These are phyloP conservation scores for Tuta absoluta DNA, from an alignment of 2,888 invertebrate species.

Conservation along the genomic window DNA sequence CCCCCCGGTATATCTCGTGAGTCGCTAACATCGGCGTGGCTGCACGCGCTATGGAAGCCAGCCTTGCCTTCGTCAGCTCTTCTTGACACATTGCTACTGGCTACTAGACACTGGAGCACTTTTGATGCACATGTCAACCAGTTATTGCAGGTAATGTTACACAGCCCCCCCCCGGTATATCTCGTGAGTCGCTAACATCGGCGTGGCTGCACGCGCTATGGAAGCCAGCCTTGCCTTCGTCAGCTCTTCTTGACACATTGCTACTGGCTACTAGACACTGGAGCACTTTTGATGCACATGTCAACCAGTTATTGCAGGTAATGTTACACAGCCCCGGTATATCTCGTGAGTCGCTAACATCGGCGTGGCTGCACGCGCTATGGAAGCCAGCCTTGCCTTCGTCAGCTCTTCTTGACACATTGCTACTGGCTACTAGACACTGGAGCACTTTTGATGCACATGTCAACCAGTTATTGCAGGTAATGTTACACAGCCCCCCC, in stretches of 20 bases:
- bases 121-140: constrained; percentile 44
- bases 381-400: constrained; percentile 45
- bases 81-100: constrained; percentile 47
- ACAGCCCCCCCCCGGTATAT: constrained; percentile 3
- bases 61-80: constrained; percentile 36
- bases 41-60: constrained; percentile 55
- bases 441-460: constrained; percentile 47
- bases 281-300: constrained; percentile 45
- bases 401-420: constrained; percentile 44
- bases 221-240: constrained; percentile 40
- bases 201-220: constrained; percentile 64
- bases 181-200: constrained; percentile 37
- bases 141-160: too few relatives aligned
- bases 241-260: constrained; percentile 44
- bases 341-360: constrained; percentile 36
- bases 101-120: constrained; percentile 44
- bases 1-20: constrained; percentile 25
- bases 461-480: constrained; percentile 29
- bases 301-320: constrained; percentile 22
- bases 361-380: constrained; percentile 60
- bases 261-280: constrained; percentile 47
- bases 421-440: constrained; percentile 44
- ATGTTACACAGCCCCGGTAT: constrained; percentile 16
- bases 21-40: constrained; percentile 53
- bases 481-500: too few relatives aligned